Percentiles rank a stretch among this genome's conserved stretches.
phyloP scores from a whole-genome alignment of 1,140 invertebrate species.

The Physella acuta region DNA sequence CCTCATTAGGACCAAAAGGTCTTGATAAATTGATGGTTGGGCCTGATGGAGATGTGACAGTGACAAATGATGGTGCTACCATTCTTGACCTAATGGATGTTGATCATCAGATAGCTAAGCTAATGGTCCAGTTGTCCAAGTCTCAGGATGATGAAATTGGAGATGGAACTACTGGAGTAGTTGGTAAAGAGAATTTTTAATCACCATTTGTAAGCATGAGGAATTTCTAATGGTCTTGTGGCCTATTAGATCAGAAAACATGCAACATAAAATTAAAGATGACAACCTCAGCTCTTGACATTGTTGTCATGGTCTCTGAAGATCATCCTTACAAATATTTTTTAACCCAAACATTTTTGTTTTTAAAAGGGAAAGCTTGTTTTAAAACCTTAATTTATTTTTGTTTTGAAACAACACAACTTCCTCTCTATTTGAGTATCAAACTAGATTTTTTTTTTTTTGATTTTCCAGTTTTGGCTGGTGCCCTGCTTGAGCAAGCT shows the following conservation, averaged over 20 bases:
- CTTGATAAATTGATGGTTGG: conserved; percentile 76
- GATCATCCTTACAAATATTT: too few relatives aligned
- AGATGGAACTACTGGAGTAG: conserved; percentile 98
- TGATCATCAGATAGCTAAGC: conserved; percentile 95
- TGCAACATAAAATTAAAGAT: too few relatives aligned
- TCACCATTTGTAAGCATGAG: too few relatives aligned
- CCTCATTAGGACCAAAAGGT: conserved; percentile 91
- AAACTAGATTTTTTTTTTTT: conserved; percentile 2
- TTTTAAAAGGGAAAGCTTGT: too few relatives aligned
- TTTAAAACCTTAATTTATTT: too few relatives aligned
- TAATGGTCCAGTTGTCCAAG: conserved; percentile 96
- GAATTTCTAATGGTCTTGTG: too few relatives aligned
- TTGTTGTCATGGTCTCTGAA: too few relatives aligned
- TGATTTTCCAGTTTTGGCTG: conserved; percentile 71
- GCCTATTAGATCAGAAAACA: too few relatives aligned
- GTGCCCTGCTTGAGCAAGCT: conserved; percentile 93
- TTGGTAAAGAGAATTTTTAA: conserved; percentile 66
- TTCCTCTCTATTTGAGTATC: too few relatives aligned
- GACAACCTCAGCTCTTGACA: too few relatives aligned
- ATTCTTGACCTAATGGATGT: conserved; percentile 99
- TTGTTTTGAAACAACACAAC: too few relatives aligned
- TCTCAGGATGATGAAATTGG: conserved; percentile 99
- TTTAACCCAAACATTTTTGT: too few relatives aligned
- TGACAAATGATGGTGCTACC: conserved; percentile 99
- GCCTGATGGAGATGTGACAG: conserved; percentile 95